phyloP scores from a whole-genome alignment of 1,140 invertebrate species.

The Aphidius ervi region DNA sequence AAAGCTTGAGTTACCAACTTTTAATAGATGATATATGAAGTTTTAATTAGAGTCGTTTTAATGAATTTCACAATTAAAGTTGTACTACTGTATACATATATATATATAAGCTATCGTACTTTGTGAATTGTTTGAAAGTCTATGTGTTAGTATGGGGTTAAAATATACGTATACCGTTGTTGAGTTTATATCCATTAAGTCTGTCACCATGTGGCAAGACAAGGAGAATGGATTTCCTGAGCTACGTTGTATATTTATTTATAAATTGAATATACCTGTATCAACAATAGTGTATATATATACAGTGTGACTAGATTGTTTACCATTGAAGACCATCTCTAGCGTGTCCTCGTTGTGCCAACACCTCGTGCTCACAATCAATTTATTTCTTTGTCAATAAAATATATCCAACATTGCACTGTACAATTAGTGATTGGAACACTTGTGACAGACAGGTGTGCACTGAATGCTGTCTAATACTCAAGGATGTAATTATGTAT shows the following conservation, averaged over 20 bases:
- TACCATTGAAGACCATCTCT: slow-evolving; percentile 14
- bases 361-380: slow-evolving; percentile 19
- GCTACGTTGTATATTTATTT: background rate
- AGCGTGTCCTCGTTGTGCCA: slow-evolving; percentile 18
- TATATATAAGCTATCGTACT: background rate
- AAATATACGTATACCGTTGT: background rate
- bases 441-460: no score
- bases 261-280: no score
- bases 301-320: background rate
- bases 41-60: slow-evolving; percentile 20
- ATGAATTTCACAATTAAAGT: slow-evolving; percentile 25
- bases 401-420: background rate
- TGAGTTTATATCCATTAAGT: slow-evolving; percentile 16
- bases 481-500: no score
- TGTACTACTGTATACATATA: slow-evolving; percentile 4
- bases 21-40: slow-evolving; percentile 6
- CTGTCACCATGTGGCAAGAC: slow-evolving; percentile 13
- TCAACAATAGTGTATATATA: background rate
- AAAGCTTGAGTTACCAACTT: slow-evolving; percentile 11
- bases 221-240: slow-evolving; percentile 15
- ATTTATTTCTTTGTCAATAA: slow-evolving; percentile 17
- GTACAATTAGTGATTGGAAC: no score
- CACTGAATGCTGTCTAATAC: no score
- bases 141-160: no score
- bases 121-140: background rate